Conservation (phyloP, 2,113 vertebrate genomes). For the Mobula birostris region DNA sequence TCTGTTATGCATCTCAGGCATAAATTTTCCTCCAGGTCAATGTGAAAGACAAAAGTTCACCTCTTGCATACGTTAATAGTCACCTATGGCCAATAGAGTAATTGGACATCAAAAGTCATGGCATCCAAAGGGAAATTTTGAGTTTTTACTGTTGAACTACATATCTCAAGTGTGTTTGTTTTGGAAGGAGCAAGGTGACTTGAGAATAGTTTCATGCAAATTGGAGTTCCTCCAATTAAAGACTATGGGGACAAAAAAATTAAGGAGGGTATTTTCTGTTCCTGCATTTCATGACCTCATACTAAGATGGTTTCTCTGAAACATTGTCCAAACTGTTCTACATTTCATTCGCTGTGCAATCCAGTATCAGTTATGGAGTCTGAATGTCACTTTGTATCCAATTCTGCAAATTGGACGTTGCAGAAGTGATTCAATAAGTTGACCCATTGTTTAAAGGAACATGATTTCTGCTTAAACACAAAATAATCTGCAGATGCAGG, state of each 20-base stretch:
- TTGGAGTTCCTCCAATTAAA: neutral
- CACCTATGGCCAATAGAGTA: neutral
- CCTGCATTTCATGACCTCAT: neutral
- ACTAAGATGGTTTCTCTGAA: neutral
- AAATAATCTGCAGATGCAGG: no score
- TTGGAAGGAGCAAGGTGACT: neutral
- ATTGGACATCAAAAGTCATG: neutral
- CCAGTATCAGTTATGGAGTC: neutral
- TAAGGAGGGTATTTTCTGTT: neutral
- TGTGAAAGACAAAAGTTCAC: neutral
- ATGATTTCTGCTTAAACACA: neutral
- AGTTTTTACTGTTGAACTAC: neutral
- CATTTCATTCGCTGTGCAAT: neutral
- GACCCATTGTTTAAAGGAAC: neutral
- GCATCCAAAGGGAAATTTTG: neutral
- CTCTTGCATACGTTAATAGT: neutral
- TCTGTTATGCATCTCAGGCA: neutral
- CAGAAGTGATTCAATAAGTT: neutral
- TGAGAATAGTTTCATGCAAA: neutral
- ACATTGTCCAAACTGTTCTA: neutral
- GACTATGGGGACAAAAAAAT: neutral
- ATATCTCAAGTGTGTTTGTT: neutral
- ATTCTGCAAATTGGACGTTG: neutral
- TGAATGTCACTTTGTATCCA: neutral
- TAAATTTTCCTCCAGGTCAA: neutral